Conservation (phyloP, 2,113 vertebrate genomes). For the Trichomycterus rosablanca region DNA sequence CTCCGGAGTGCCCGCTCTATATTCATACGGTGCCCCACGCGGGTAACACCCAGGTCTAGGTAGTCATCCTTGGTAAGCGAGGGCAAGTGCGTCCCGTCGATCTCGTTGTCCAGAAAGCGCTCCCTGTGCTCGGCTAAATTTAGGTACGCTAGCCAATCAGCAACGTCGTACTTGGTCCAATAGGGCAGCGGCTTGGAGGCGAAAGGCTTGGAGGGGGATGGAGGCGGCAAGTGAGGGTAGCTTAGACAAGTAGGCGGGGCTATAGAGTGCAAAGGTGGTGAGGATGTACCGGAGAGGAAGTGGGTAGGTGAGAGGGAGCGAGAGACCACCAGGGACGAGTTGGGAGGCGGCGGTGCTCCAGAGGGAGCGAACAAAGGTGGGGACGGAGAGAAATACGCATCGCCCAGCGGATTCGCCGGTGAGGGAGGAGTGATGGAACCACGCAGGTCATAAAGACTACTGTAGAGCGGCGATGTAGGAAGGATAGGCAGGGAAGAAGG, state of each 20-base stretch:
- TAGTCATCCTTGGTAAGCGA: conserved; percentile 92
- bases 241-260: conserved; percentile 73
- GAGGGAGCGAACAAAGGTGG: conserved; percentile 76
- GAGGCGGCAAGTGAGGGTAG: conserved; percentile 76
- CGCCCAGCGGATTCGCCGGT: conserved; percentile 71
- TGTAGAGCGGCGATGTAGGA: conserved; percentile 73
- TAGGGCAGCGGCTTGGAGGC: conserved; percentile 86
- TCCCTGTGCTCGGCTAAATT: conserved; percentile 86
- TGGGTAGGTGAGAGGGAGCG: conserved; percentile 84
- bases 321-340: conserved; percentile 70
- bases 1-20: conserved; percentile 86
- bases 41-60: conserved; percentile 87
- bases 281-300: conserved; percentile 74
- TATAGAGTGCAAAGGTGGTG: conserved; percentile 65
- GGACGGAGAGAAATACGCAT: conserved; percentile 79
- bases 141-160: conserved; percentile 88
- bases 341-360: conserved; percentile 71
- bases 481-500: conserved; percentile 86
- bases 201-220: conserved; percentile 85
- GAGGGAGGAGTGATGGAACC: conserved; percentile 69
- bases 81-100: conserved; percentile 87
- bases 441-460: conserved; percentile 69
- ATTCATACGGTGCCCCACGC: conserved; percentile 95
- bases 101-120: conserved; percentile 93
- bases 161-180: conserved; percentile 93